Percentiles rank a stretch among this genome's conserved stretches.
Evolutionary conservation across 2,113 vertebrate species (phyloP).

Genomic region (Brachyhypopomus occidentalis): DNA sequence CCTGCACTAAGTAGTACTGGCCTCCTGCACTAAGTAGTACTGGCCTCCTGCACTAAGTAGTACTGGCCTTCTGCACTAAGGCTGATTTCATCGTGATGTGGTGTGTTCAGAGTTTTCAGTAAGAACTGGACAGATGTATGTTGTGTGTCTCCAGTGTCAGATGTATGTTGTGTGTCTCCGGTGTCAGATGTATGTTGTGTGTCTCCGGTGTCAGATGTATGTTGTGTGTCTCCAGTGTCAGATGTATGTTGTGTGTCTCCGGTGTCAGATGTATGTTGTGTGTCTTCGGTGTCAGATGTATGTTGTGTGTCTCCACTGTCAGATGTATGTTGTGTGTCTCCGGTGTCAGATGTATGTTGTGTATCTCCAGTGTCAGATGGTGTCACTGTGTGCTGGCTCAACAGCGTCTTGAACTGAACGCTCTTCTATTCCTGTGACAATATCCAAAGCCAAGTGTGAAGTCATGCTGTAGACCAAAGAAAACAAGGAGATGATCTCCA

Average conservation of each 20-base stretch:
- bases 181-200: neutral
- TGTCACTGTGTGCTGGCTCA: conserved; percentile 23
- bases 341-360: too few species aligned
- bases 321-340: conserved; percentile 14
- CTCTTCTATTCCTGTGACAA: conserved; percentile 45
- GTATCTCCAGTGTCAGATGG: conserved; percentile 1
- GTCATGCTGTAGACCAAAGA: conserved; percentile 24
- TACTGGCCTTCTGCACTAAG: neutral
- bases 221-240: neutral
- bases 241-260: too few species aligned
- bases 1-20: too few species aligned
- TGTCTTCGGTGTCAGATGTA: neutral
- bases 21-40: neutral
- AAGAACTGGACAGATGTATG: neutral
- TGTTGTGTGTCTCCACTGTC: too few species aligned
- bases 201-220: neutral
- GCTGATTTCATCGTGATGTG: too few species aligned
- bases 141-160: too few species aligned
- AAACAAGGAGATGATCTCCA: conserved; percentile 45
- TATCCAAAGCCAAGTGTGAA: conserved; percentile 38
- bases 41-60: neutral
- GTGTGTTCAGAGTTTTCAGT: too few species aligned
- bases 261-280: too few species aligned
- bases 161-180: too few species aligned
- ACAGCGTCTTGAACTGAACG: conserved; percentile 31